phyloP scores from a whole-genome alignment of 2,113 vertebrate genomes.

The Pavo muticus region DNA sequence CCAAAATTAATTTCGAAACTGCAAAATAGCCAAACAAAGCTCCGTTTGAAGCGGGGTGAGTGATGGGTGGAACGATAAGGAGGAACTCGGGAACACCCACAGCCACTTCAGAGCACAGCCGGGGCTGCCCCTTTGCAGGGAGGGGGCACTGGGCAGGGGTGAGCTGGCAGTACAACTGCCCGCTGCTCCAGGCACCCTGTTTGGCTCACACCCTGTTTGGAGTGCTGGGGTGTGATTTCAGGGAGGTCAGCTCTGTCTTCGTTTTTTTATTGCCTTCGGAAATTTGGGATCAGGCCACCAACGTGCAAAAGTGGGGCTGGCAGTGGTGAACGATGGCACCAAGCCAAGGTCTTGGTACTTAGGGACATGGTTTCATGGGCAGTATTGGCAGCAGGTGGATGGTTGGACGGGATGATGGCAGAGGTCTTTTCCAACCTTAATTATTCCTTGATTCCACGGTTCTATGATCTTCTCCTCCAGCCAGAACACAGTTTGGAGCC shows the following conservation, averaged over 20 bases:
- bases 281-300: background rate
- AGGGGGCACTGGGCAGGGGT: fast-evolving
- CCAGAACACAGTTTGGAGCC: background rate
- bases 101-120: background rate
- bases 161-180: fast-evolving
- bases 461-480: background rate
- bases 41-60: background rate
- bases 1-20: constrained; percentile 16
- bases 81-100: background rate
- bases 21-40: constrained; percentile 30
- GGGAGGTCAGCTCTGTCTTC: background rate
- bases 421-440: no score
- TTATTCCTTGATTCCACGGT: no score
- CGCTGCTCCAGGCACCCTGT: background rate
- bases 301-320: fast-evolving
- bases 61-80: background rate
- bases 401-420: no score
- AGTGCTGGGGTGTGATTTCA: background rate
- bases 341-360: background rate
- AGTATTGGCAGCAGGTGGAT: no score
- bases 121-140: background rate
- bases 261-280: background rate
- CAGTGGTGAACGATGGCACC: background rate
- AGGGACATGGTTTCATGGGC: no score
- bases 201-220: fast-evolving